Evolutionary conservation across 2,797 vertebrate genomes (phyloP), one percentile per base, ranked within the genome.

Genomic region (Siniperca undulata): DNA sequence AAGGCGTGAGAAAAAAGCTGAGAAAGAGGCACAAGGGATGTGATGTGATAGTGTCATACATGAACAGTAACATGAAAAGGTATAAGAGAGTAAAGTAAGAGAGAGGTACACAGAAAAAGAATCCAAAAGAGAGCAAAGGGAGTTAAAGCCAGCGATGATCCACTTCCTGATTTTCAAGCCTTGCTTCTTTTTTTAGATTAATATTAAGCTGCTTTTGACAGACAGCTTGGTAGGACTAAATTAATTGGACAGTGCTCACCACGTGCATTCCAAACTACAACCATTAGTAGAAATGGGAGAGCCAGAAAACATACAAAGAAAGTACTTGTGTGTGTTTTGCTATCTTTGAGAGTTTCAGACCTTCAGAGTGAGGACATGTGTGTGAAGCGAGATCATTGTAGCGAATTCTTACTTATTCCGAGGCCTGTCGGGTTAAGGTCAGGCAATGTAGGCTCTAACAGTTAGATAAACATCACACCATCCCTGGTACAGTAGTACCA

Each of bases 191-290:
- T 27, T 72, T 61, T 27, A 24, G 40, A 17, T 78, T 70, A 52
- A 68, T 65, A 58, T 67, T 56, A 83, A 74, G 58, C 27, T 80
- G 34, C 70, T 69, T 74, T 60, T 59, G 34, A 36, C 10, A 9
- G 42, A 52, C 17, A 5, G 3, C 5, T 69, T 78, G 36, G 22
- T 13, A 0, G 27, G n/a, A 70, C 19, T 24, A 68, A 55, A 48
- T 55, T 58, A 70, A 73, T 38, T 61, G 34, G 30, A 40, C 34
- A 17, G 52, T 19, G 42, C 27, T 27, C 58, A 19, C 46, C 36
- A 36, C 0, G 7, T 20, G 22, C 19, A 10, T 75, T 34, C 48
- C 53, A 77, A 61, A 27, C 52, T 53, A 58, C 10, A 66, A 13
- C 19, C 44, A 59, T 42, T 36, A 44, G 1, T 7, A 22, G n/a